Evolutionary conservation across 2,113 vertebrate genomes (phyloP).

Genomic region (Zootoca vivipara): DNA sequence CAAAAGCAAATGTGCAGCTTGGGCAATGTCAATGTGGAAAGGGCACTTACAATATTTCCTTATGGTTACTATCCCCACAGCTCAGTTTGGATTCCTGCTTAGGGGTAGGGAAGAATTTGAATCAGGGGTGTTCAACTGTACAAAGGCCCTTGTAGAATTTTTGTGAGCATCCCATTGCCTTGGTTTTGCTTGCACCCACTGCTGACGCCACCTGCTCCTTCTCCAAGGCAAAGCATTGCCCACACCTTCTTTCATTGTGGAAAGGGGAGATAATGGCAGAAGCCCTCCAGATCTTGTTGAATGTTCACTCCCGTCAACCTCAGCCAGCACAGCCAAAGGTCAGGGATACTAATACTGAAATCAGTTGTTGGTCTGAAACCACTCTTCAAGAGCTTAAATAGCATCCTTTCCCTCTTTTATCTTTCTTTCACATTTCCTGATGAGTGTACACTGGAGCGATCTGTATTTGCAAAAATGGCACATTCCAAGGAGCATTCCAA

Average conservation of each 20-base stretch:
- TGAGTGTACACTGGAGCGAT: not conserved
- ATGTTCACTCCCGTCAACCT: too few species aligned
- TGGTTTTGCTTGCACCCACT: too few species aligned
- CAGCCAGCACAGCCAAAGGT: too few species aligned
- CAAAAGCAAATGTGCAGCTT: not conserved
- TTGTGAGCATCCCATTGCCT: too few species aligned
- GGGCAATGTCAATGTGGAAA: not conserved
- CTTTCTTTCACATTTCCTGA: not conserved
- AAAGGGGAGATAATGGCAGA: too few species aligned
- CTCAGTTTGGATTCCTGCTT: not conserved
- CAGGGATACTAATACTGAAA: not conserved
- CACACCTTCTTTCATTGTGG: too few species aligned
- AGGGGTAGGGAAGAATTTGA: not conserved
- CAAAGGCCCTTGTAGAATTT: not conserved
- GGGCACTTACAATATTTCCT: not conserved
- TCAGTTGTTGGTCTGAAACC: not conserved
- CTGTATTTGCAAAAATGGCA: not conserved
- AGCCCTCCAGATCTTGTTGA: too few species aligned
- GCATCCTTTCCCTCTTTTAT: not conserved
- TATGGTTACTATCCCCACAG: not conserved
- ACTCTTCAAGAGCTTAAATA: not conserved
- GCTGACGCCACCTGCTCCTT: too few species aligned
- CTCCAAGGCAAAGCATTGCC: too few species aligned
- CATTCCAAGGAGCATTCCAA: not conserved
- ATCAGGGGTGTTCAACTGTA: not conserved